Evolutionary conservation across 2,888 invertebrate genomes (phyloP).

Genomic region (Chymomyza procnemis): DNA sequence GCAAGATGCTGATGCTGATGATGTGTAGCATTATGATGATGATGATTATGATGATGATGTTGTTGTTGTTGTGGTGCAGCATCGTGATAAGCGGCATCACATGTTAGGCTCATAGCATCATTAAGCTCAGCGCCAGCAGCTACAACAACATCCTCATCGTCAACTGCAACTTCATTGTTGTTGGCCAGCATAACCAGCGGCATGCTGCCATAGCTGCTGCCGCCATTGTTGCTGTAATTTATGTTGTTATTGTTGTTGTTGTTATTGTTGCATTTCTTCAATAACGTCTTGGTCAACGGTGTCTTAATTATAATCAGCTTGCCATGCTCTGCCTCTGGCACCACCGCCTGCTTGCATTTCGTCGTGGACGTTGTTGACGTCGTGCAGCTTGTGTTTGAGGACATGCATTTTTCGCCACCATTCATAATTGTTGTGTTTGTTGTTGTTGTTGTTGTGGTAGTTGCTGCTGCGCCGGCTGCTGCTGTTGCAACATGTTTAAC

Average conservation of each 20-base stretch:
- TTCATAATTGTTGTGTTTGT: conserved; percentile 10
- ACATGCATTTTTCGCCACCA: conserved; percentile 25
- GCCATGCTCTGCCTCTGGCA: conserved; percentile 22
- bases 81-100: conserved; percentile 71
- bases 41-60: background rate
- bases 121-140: conserved; percentile 3
- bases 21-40: conserved; percentile 14
- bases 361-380: conserved; percentile 7
- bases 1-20: conserved; percentile 12
- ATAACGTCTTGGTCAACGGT: conserved; percentile 68
- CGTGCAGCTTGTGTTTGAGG: no score
- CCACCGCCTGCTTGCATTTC: no score
- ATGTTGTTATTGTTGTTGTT: conserved; percentile 22
- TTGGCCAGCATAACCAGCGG: conserved; percentile 3
- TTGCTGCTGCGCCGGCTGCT: no score
- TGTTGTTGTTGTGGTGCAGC: background rate
- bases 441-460: conserved; percentile 21
- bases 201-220: conserved; percentile 15
- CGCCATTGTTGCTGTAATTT: conserved; percentile 11
- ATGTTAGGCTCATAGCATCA: conserved; percentile 40
- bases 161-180: conserved; percentile 21
- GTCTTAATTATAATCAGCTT: conserved; percentile 67
- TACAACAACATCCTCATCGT: background rate
- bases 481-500: conserved; percentile 23
- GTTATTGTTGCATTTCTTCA: conserved; percentile 64